Evolutionary conservation across 2,888 invertebrate genomes (phyloP).

Genomic region (Drosophila peninsularis): DNA sequence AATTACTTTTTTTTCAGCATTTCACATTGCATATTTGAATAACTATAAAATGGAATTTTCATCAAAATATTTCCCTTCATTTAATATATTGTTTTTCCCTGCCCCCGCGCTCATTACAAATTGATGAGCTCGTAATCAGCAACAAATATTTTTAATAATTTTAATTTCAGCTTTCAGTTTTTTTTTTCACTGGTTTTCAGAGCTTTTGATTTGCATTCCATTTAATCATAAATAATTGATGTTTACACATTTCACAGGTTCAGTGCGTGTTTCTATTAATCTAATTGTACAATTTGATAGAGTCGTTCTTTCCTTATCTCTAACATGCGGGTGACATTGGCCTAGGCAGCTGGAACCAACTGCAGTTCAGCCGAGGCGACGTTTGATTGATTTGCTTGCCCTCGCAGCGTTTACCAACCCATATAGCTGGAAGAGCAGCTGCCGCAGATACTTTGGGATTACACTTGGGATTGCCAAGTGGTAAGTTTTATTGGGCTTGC

Average conservation of each 20-base stretch:
- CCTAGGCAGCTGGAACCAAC: conserved; percentile 25
- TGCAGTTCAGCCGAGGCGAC: conserved; percentile 5
- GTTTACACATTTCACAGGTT: conserved; percentile 29
- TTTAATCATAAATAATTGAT: conserved; percentile 63
- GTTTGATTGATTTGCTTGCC: conserved; percentile 51
- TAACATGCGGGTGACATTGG: conserved; percentile 52
- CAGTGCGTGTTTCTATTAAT: conserved; percentile 47
- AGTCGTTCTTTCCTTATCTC: conserved; percentile 2
- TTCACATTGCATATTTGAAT: conserved; percentile 47
- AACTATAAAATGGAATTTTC: conserved; percentile 28
- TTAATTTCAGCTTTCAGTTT: conserved; percentile 34
- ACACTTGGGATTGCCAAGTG: conserved; percentile 22
- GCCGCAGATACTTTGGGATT: conserved; percentile 21
- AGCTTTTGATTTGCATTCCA: conserved; percentile 54
- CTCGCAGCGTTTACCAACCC: conserved; percentile 31
- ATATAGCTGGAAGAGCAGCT: conserved; percentile 21
- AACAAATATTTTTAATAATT: conserved; percentile 42
- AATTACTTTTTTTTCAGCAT: conserved; percentile 36
- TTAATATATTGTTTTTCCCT: conserved; percentile 15
- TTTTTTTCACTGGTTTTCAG: conserved; percentile 13
- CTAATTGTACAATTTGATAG: conserved; percentile 53
- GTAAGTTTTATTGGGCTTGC: conserved; percentile 44
- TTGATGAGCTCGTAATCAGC: conserved; percentile 64
- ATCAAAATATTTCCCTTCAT: conserved; percentile 25
- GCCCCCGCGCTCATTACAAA: conserved; percentile 51